Percentiles rank a stretch among this genome's conserved stretches.
phyloP scores from a whole-genome alignment of 2,888 invertebrate genomes.

The Dione vanillae region DNA sequence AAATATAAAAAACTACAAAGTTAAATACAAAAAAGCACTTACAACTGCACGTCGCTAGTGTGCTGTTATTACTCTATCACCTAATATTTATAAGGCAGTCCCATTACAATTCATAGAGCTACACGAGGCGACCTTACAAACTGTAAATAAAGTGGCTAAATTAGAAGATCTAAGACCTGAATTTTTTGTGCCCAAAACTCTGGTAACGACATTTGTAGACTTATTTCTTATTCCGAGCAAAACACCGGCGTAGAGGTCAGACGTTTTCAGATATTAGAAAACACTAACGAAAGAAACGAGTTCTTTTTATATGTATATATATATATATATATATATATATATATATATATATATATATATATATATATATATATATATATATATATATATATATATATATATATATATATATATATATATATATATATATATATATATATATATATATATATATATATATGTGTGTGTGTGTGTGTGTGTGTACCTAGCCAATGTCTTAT shows the following conservation, averaged over 20 bases:
- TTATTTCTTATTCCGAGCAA: conserved; percentile 47
- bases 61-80: neutral
- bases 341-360: no score
- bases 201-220: conserved; percentile 40
- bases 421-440: no score
- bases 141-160: conserved; percentile 18
- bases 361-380: no score
- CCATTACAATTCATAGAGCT: conserved; percentile 13
- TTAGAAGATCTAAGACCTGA: conserved; percentile 19
- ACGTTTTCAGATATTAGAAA: conserved; percentile 29
- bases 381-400: no score
- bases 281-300: conserved; percentile 6
- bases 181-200: conserved; percentile 30
- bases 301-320: no score
- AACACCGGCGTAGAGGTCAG: conserved; percentile 44
- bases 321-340: no score
- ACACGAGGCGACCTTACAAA: conserved; percentile 11
- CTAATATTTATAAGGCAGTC: neutral
- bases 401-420: no score
- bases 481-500: conserved; percentile 6
- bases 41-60: no score
- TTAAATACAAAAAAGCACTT: no score
- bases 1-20: no score
- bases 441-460: no score
- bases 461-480: no score